Evolutionary conservation across 92 coral and sea anemone genomes (phyloP), one percentile per base, ranked within the genome.

Genomic region (Phymanthus crucifer): DNA sequence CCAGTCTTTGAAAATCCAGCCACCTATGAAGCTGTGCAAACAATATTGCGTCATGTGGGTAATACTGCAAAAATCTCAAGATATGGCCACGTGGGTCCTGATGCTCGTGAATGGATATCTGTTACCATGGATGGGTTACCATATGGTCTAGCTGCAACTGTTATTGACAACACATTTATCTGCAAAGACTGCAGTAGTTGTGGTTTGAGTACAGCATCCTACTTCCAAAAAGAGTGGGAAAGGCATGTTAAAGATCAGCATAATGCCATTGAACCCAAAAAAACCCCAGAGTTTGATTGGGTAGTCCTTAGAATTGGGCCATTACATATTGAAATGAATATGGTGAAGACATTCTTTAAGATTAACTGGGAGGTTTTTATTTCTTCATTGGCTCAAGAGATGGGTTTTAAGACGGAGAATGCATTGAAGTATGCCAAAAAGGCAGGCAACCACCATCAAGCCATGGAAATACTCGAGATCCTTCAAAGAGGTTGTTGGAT

Each of bases 341-440:
- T 80, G 77, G 77, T 80, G 2, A 68, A 35, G 48, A 18, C 70
- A 40, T 46, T 80, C 32, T 80, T 45, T 56, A 23, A 24, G 17
- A 8, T 80, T 2, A 80, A 80, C 79, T 75, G 68, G 79, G 79
- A 75, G 23, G 75, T 70, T 32, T 66, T 79, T 29, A 70, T 79
- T 57, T 79, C 37, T 46, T 80, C 78, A 16, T 64, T 80, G 68
- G 85, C 85, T 18, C 57, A 66, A 32, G 85, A 80, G 33, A 77
- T 80, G 34, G 85, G 85, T 13, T 80, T 80, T 45, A 46, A 35
- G 23, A 71, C 69, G 14, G 78, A 80, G 26, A 65, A 69, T 46
- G 85, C 85, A 12, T 70, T 70, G 70, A 38, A 31, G 71, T 80
- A 80, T 80, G 78, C 85, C 29, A 80, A 80, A 45, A n/a, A 75